A percentile compares a stretch with the other conserved stretches of the same genome.
phyloP scores from a whole-genome alignment of 1,140 invertebrate genomes.

The Druon quercuslanigerum region DNA sequence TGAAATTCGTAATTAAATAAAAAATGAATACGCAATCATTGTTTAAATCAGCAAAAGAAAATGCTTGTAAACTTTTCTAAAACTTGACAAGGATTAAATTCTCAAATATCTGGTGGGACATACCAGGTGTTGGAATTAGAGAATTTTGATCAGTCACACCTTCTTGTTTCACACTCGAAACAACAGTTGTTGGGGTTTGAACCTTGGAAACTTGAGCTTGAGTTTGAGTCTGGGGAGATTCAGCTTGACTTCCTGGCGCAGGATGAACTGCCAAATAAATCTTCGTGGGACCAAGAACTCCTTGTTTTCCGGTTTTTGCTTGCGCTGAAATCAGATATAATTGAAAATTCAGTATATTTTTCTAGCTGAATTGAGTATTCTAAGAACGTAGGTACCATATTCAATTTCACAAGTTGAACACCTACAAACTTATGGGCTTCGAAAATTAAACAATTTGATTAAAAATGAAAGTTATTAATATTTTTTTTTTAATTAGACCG shows the following conservation, averaged over 20 bases:
- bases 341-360: conserved; percentile 3
- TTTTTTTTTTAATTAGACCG: no score
- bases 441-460: no score
- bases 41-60: no score
- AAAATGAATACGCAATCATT: no score
- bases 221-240: conserved; percentile 40
- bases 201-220: conserved; percentile 38
- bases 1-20: no score
- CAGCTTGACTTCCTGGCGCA: conserved; percentile 55
- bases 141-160: conserved; percentile 35
- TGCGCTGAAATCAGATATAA: conserved; percentile 77
- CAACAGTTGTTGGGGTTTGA: conserved; percentile 53
- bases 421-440: no score
- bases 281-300: conserved; percentile 88
- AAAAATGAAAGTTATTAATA: no score
- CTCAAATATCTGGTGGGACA: conserved; percentile 35
- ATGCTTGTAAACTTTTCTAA: neutral
- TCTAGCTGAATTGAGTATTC: no score
- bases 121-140: conserved; percentile 38
- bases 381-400: no score
- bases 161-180: conserved; percentile 39
- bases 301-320: conserved; percentile 87
- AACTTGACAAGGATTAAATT: conserved; percentile 33
- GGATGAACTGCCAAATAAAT: conserved; percentile 90
- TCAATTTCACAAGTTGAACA: no score